phyloP scores from a whole-genome alignment of 2,888 invertebrate genomes.

The Sialis lutaria region DNA sequence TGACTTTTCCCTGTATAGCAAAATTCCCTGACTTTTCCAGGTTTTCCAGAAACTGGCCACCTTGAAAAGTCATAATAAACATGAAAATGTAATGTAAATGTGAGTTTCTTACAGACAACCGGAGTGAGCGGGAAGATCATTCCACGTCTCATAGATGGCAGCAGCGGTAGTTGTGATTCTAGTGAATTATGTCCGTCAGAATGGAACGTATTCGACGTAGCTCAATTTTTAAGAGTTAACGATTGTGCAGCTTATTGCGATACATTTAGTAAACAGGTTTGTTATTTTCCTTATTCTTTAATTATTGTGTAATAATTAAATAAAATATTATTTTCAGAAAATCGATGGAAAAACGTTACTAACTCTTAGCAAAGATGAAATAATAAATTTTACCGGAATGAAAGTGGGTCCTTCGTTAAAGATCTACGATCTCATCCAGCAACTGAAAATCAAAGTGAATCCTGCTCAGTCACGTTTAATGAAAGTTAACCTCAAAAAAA shows the following conservation, averaged over 20 bases:
- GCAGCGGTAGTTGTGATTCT: slow-evolving; percentile 31
- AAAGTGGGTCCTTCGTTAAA: slow-evolving; percentile 91
- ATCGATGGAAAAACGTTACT: slow-evolving; percentile 70
- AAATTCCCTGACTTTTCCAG: no score
- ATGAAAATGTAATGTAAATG: no score
- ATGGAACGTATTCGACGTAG: slow-evolving; percentile 77
- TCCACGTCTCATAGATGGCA: slow-evolving; percentile 42
- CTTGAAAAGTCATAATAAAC: no score
- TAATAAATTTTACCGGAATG: slow-evolving; percentile 75
- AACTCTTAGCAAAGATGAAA: slow-evolving; percentile 73
- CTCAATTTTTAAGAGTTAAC: slow-evolving; percentile 76
- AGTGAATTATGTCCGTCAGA: slow-evolving; percentile 41
- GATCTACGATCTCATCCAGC: slow-evolving; percentile 82
- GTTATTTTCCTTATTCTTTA: slow-evolving; percentile 1
- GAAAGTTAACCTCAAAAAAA: slow-evolving; percentile 46
- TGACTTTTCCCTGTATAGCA: no score
- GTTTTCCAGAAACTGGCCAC: no score
- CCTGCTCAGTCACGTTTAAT: slow-evolving; percentile 46
- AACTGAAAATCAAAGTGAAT: slow-evolving; percentile 71
- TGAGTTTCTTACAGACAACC: slow-evolving; percentile 14
- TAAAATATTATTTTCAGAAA: slow-evolving; percentile 30
- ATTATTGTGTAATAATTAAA: neutral
- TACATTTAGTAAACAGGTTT: slow-evolving; percentile 36
- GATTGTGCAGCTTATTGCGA: slow-evolving; percentile 61
- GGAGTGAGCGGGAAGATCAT: slow-evolving; percentile 36